These are phyloP conservation scores for Pituophis catenifer DNA, from an alignment of 2,113 vertebrate species.

Conservation along the genomic window DNA sequence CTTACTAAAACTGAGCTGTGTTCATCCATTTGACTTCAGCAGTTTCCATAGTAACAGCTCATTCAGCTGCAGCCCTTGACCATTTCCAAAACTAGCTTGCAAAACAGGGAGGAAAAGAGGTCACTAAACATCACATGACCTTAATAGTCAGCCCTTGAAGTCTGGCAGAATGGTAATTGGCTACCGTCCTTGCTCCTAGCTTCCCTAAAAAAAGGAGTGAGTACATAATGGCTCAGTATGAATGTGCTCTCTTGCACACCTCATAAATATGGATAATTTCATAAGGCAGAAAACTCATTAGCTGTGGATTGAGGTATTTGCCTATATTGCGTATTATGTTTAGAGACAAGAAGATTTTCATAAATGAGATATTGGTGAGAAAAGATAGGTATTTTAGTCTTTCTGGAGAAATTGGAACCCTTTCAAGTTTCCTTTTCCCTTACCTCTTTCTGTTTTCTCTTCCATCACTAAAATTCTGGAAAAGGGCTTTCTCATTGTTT, in stretches of 20 bases:
- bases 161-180: not conserved
- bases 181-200: constrained; percentile 32
- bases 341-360: not conserved
- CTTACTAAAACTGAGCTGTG: not conserved
- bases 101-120: not conserved
- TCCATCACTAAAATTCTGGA: not conserved
- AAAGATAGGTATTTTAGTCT: not conserved
- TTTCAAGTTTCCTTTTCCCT: not conserved
- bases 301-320: not conserved
- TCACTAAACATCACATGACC: constrained; percentile 36
- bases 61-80: not conserved
- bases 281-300: not conserved
- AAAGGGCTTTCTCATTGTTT: not conserved
- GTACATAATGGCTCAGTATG: not conserved
- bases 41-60: constrained; percentile 18
- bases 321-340: not conserved
- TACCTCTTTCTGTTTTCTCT: not conserved
- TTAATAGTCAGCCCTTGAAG: constrained; percentile 28
- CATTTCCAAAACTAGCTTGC: not conserved
- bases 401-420: not conserved
- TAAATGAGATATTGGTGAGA: not conserved
- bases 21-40: not conserved
- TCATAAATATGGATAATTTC: not conserved
- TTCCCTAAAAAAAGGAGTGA: not conserved
- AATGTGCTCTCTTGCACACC: constrained; percentile 1